Conservation (phyloP, 2,888 invertebrate species). For the Limnephilus rhombicus region DNA sequence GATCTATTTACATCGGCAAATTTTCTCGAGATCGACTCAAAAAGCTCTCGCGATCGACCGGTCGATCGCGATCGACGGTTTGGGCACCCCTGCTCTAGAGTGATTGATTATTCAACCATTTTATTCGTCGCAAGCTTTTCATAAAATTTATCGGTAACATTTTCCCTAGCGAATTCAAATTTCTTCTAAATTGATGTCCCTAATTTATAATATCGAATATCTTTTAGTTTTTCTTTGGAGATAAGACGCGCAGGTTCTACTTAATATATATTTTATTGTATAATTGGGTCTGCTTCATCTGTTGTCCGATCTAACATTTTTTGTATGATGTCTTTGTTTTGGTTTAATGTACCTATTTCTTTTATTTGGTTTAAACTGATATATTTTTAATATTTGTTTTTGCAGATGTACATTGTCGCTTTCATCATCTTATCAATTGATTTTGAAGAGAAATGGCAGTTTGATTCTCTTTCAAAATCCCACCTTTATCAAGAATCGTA, state of each 20-base stretch:
- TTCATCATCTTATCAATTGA: background rate
- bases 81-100: no score
- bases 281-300: no score
- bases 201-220: background rate
- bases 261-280: no score
- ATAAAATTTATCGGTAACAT: background rate
- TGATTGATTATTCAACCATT: background rate
- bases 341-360: no score
- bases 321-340: no score
- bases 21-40: no score
- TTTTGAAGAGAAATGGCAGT: background rate
- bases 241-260: background rate
- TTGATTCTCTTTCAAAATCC: background rate
- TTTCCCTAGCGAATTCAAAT: background rate
- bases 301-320: no score
- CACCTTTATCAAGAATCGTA: background rate
- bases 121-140: background rate
- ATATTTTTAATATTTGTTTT: no score
- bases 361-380: no score
- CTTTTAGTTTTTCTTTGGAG: background rate
- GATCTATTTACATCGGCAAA: no score
- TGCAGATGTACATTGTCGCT: background rate
- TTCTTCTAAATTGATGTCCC: background rate
- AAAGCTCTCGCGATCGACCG: no score
- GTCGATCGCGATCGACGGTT: no score